Evolutionary conservation across 1,140 invertebrate genomes (phyloP).

Genomic region (Tenebrio molitor): DNA sequence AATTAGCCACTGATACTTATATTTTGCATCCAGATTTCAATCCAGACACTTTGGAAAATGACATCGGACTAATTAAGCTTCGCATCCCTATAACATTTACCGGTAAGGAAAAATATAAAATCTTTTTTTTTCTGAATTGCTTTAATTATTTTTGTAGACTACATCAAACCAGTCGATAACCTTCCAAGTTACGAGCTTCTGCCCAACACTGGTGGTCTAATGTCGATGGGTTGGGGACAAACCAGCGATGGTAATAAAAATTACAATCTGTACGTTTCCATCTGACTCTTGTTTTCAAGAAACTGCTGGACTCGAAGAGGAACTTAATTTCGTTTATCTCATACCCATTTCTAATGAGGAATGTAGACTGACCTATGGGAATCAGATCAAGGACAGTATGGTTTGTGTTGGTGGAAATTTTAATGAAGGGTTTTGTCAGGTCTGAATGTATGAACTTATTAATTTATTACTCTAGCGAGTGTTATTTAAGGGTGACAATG

Average conservation of each 20-base stretch:
- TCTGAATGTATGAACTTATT: too few species aligned
- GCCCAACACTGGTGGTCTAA: slow-evolving; percentile 1
- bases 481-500: slow-evolving; percentile 23
- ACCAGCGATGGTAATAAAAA: neutral
- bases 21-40: slow-evolving; percentile 11
- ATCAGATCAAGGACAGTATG: neutral
- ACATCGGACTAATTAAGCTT: slow-evolving; percentile 1
- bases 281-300: too few species aligned
- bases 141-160: slow-evolving; percentile 1
- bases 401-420: slow-evolving; percentile 8
- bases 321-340: neutral
- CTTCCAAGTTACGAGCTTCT: slow-evolving; percentile 7
- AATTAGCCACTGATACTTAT: neutral
- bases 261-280: neutral
- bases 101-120: neutral
- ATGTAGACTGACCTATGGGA: neutral
- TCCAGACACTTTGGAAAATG: slow-evolving; percentile 6
- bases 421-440: slow-evolving; percentile 1
- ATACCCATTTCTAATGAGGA: slow-evolving; percentile 12
- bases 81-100: slow-evolving; percentile 1
- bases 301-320: neutral
- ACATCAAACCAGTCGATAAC: slow-evolving; percentile 10
- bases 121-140: neutral
- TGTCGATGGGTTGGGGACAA: slow-evolving; percentile 4
- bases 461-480: neutral